Percentiles rank a stretch among this genome's conserved stretches.
Conservation (phyloP, 2,797 vertebrate genomes). For the Anguilla pacifica region DNA sequence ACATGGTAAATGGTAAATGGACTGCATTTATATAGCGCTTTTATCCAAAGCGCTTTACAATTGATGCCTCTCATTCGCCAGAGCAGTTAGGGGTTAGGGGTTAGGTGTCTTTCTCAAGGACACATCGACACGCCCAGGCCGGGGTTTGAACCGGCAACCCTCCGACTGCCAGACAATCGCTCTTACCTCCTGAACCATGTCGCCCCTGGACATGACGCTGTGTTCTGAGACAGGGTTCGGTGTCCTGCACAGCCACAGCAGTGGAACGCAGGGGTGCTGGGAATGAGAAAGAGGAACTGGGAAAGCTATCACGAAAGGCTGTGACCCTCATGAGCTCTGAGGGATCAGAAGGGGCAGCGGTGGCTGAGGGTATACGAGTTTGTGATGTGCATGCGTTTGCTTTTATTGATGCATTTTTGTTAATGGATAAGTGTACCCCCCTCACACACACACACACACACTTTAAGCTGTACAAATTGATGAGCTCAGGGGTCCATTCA, state of each 20-base stretch:
- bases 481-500: not conserved
- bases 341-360: not conserved
- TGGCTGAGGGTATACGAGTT: not conserved
- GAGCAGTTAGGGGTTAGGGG: too few species aligned
- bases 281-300: not conserved
- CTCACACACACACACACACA: too few species aligned
- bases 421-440: not conserved
- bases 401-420: not conserved
- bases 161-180: too few species aligned
- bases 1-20: too few species aligned
- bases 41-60: too few species aligned
- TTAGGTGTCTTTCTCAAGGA: too few species aligned
- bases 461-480: too few species aligned
- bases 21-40: too few species aligned
- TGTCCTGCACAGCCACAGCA: not conserved
- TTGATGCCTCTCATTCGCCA: too few species aligned
- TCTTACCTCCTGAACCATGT: too few species aligned
- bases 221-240: not conserved
- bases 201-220: not conserved
- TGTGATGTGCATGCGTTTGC: not conserved
- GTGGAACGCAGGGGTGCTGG: not conserved
- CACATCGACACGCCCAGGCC: too few species aligned
- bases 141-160: too few species aligned
- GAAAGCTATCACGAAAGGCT: not conserved
- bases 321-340: not conserved